Evolutionary conservation across 2,797 vertebrate genomes (phyloP).

Genomic region (Adelosebastes latens): DNA sequence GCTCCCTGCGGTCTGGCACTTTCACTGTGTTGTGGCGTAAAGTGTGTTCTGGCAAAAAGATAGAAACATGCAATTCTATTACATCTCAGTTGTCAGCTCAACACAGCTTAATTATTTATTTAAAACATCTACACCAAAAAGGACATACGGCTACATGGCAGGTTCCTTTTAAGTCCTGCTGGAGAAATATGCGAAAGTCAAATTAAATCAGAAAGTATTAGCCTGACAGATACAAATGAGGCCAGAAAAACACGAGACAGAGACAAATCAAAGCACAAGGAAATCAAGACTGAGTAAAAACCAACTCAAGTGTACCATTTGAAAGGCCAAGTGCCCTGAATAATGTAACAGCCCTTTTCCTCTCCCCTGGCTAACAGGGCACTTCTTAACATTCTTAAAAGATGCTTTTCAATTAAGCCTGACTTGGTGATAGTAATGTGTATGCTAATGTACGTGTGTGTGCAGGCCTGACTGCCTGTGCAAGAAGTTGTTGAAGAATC

Average conservation of each 20-base stretch:
- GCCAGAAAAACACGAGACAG: conserved; percentile 5
- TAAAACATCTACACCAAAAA: neutral
- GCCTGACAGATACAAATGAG: neutral
- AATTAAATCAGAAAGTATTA: neutral
- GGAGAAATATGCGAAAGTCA: neutral
- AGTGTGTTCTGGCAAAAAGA: neutral
- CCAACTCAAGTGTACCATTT: conserved; percentile 35
- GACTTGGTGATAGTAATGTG: conserved; percentile 40
- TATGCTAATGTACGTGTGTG: conserved; percentile 38
- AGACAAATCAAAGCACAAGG: conserved; percentile 22
- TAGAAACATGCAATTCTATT: neutral
- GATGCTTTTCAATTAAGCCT: conserved; percentile 67
- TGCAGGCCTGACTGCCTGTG: neutral
- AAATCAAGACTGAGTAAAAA: conserved; percentile 30
- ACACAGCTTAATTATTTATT: neutral
- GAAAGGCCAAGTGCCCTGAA: conserved; percentile 57
- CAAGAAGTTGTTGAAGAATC: neutral
- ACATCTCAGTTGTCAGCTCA: neutral
- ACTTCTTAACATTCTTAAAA: conserved; percentile 56
- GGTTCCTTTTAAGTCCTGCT: neutral
- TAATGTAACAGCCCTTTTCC: conserved; percentile 53
- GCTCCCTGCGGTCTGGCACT: neutral
- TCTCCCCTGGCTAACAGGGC: conserved; percentile 46
- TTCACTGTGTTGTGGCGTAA: neutral
- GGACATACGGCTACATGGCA: neutral